Base-by-base conservation (phyloP, 2,888 invertebrate genomes). In the Nomada ruficornis region DNA sequence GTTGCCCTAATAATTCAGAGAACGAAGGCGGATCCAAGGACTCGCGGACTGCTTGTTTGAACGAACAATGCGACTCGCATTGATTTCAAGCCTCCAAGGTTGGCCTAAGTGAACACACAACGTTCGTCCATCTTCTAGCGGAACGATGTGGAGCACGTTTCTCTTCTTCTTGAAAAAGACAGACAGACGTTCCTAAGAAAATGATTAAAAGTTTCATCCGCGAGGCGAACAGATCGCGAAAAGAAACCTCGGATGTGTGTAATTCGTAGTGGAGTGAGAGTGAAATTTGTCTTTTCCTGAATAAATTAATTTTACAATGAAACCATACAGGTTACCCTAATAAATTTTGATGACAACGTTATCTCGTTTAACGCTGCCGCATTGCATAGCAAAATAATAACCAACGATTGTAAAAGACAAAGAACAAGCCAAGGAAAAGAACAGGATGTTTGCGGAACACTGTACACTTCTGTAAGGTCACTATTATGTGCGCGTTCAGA, bases 1-100 rank as follows among this genome's bases (percentile, higher is more conserved):
- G 89, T 90, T 88, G 89, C 83, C 72, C 85, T 84, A 88, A 90
- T 89, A 90, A 90, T 89, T 89, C 88, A 86, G 74, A 76, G 86
- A 88, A 87, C 84, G 80, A 82, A 86, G 86, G 67, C 85, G 82
- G 82, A 84, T 84, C 76, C 90, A 90, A 91, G 90, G 91, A 70
- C 86, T 70, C 74, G 72, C 80, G 69, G 84, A 50, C 72, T 78
- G 83, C 85, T 82, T 74, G 73, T 84, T 82, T 74, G 55, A 80
- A 81, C 84, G 84, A 84, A 87, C 87, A 87, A 87, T 87, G 86
- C 82, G 77, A 80, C 75, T 83, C 82, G 80, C 84, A 86, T 88
- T 86, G 88, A 88, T 86, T 86, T 82, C 81, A 59, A 78, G 60
- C 69, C 59, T 36, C 77, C 84, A 86, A 85, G 86, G 86, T 59